Evolutionary conservation across 2,888 invertebrate species (phyloP), one percentile per base, ranked within the genome.

Genomic region (Muscina levida): DNA sequence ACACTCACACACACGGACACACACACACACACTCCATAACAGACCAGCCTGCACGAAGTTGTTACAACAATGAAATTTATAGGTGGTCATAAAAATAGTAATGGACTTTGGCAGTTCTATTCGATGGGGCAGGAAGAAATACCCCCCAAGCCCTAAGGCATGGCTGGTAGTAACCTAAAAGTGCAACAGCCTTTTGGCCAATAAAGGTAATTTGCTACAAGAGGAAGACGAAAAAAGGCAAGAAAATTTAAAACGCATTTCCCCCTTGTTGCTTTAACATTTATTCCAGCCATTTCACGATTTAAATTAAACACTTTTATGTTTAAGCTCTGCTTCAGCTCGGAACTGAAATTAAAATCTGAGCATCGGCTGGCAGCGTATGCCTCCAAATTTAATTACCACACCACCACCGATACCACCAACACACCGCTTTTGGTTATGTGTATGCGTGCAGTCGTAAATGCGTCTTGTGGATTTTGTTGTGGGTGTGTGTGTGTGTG

Each of bases 21-120:
- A 53, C 13, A 24, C 13, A 13, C 15, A 26, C 19, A 1, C 59
- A n/a, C n/a, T n/a, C n/a, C n/a, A n/a, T 22, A 15, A 1, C 22
- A 22, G 10, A 17, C 51, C 3, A 11, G 17, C 51, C 17, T 51
- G 8, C 5, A 1, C 1, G 3, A 17, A 42, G 62, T 39, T 31
- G 37, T 10, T 22, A 53, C 24, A 53, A 53, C 53, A 53, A 17
- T 39, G 62, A 67, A 62, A 74, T 81, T 81, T 77, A 81, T 74
- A 44, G 62, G 15, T 13, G 74, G 62, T 17, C 59, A 62, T 81
- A 77, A 81, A 81, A 80, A 77, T 72, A 42, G 57, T 77, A 68
- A 75, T 67, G 75, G 62, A 62, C 68, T 79, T 75, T 19, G 53
- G 62, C 24, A 44, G 53, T 53, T 71, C 42, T 71, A 46, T 57